Evolutionary conservation across 64 coral and sea anemone genomes (phyloP).

Genomic region (Trachythela sp.): DNA sequence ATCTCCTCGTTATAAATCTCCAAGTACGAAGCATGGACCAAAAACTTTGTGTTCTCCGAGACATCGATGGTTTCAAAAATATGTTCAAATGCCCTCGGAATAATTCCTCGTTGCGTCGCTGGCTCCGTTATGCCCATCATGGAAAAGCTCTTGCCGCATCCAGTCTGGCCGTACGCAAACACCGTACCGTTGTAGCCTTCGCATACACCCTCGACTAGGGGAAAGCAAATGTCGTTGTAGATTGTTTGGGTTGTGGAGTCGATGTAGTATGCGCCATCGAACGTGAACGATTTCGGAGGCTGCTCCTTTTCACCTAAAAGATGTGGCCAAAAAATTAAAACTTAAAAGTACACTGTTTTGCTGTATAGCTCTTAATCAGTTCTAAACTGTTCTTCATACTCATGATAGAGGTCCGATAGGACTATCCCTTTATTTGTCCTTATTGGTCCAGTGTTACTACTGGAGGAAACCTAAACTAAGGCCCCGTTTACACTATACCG

Average conservation of each 20-base stretch:
- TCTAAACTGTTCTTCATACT: no score
- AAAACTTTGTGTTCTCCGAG: slow-evolving; percentile 81
- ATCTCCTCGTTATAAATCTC: slow-evolving; percentile 99
- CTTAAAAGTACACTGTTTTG: no score
- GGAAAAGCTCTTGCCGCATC: slow-evolving; percentile 92
- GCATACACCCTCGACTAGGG: slow-evolving; percentile 85
- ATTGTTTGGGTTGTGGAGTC: slow-evolving; percentile 91
- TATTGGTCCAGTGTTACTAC: no score
- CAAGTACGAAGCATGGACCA: slow-evolving; percentile 95
- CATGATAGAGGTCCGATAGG: no score
- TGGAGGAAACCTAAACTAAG: no score
- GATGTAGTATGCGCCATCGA: slow-evolving; percentile 91
- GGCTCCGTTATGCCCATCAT: slow-evolving; percentile 96
- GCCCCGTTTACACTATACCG: no score
- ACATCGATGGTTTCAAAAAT: slow-evolving; percentile 95
- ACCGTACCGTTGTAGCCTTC: slow-evolving; percentile 98
- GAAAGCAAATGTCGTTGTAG: slow-evolving; percentile 98
- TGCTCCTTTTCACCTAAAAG: slow-evolving; percentile 54
- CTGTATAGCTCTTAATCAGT: no score
- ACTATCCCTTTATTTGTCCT: no score
- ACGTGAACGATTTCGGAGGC: slow-evolving; percentile 88
- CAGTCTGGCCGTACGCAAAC: slow-evolving; percentile 97
- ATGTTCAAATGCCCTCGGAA: slow-evolving; percentile 95
- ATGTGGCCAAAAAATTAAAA: not conserved
- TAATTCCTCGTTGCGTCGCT: slow-evolving; percentile 78